Evolutionary conservation across 2,113 vertebrate species (phyloP), one percentile per base, ranked within the genome.

Genomic region (Clinocottus analis): DNA sequence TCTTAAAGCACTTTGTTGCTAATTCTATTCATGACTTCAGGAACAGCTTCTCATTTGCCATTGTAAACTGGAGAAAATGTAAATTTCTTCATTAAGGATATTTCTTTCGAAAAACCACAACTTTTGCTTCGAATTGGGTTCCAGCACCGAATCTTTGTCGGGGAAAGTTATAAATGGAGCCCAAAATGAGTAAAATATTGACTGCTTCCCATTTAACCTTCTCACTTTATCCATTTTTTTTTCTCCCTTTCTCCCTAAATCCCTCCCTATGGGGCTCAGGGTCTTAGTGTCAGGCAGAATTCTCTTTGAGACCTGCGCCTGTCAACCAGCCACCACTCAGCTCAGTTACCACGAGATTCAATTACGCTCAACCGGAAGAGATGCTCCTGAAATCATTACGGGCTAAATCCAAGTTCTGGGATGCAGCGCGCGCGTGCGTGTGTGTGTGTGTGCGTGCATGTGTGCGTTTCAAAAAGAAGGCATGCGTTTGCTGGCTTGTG

Each of bases 201-300:
- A 87, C 85, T 86, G 74, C 69, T 82, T 88, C 79, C 81, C 82
- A 72, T 91, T 89, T 89, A 82, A 83, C 78, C 82, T 86, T 88
- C 86, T 88, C 53, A 62, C 75, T 90, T 89, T 59, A 85, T 87
- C 87, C 68, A 82, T 85, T 74, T 85, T 85, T 74, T 85, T 84
- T 79, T 77, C 37, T 41, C 73, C 77, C 80, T 67, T 82, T 82
- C 83, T 81, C 61, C 82, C 62, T 86, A 91, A 93, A 91, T 90
- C 90, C 89, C 60, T 90, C 85, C 80, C 84, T 64, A 77, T 59
- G 60, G 68, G 69, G 82, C 89, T 89, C 71, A 87, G 85, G 83
- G 89, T 93, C 84, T 93, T 92, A 93, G 89, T 92, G 91, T 92
- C 84, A 89, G 75, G 64, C 79, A 78, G 87, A 85, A 92, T 92